These are phyloP conservation scores for Nixonia krombeini DNA, from an alignment of 1,140 invertebrate species.

Conservation along the genomic window DNA sequence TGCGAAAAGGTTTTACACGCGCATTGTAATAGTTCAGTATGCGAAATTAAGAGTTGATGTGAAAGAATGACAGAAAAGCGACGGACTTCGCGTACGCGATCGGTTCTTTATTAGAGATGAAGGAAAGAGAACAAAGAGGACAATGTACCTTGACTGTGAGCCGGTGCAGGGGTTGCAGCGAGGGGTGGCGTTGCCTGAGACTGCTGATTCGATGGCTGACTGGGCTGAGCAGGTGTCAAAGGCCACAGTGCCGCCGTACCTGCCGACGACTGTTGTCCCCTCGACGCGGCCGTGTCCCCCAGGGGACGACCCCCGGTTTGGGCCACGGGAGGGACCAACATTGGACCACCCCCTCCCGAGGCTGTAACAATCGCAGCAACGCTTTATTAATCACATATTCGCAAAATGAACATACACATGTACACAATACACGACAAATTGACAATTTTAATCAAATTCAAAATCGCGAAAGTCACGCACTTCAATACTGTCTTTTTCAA, in stretches of 20 bases:
- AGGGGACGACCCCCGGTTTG: conserved; percentile 63
- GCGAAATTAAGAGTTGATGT: no score
- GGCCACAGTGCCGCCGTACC: conserved; percentile 70
- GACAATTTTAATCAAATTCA: no score
- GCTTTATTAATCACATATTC: not conserved
- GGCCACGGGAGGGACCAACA: conserved; percentile 71
- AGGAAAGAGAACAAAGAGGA: no score
- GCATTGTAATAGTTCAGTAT: no score
- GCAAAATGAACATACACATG: not conserved
- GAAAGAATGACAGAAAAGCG: no score
- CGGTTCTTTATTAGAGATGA: no score
- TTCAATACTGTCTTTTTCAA: no score
- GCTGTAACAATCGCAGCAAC: conserved; percentile 54
- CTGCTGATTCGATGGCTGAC: conserved; percentile 59
- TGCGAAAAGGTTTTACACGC: no score
- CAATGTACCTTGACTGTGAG: conserved; percentile 71
- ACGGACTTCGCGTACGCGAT: no score
- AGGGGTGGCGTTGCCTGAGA: conserved; percentile 66
- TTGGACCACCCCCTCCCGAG: conserved; percentile 71
- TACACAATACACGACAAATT: not conserved
- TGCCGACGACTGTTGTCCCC: conserved; percentile 59
- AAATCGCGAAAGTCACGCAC: no score
- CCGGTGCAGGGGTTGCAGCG: conserved; percentile 69
- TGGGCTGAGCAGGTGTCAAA: conserved; percentile 68
- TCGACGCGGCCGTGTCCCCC: conserved; percentile 57